Evolutionary conservation across 2,113 vertebrate genomes (phyloP).

Genomic region (Parus major): DNA sequence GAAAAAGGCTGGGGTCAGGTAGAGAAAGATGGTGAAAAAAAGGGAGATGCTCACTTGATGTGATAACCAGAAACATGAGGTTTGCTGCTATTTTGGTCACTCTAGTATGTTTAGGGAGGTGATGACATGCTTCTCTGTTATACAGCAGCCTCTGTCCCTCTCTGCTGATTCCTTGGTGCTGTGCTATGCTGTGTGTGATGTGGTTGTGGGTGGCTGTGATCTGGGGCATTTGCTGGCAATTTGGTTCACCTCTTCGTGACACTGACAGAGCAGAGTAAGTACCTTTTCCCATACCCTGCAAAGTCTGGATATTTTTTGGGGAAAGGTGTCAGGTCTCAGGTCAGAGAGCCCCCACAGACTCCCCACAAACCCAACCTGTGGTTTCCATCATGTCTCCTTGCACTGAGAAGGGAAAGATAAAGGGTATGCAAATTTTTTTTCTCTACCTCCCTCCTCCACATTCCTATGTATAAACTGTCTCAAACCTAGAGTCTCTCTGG

Average conservation of each 20-base stretch:
- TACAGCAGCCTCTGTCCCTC: not conserved
- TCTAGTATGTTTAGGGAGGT: not conserved
- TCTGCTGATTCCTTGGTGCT: not conserved
- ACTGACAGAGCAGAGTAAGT: not conserved
- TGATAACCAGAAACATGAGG: not conserved
- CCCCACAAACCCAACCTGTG: constrained; percentile 65
- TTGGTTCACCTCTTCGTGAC: not conserved
- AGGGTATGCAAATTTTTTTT: not conserved
- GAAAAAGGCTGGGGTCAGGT: not conserved
- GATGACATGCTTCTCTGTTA: not conserved
- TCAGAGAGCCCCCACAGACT: constrained; percentile 61
- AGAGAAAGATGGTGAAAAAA: not conserved
- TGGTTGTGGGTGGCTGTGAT: not conserved
- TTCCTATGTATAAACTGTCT: not conserved
- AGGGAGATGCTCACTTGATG: not conserved
- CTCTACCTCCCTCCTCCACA: not conserved
- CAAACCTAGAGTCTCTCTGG: not conserved
- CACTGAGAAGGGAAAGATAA: constrained; percentile 50
- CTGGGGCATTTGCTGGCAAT: not conserved
- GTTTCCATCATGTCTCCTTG: constrained; percentile 69
- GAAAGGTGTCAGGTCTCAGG: constrained; percentile 66
- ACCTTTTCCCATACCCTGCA: constrained; percentile 46
- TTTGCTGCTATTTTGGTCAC: not conserved
- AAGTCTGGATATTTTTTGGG: constrained; percentile 72
- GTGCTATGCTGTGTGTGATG: not conserved